phyloP scores from a whole-genome alignment of 2,888 invertebrate species.

The Biston stratarius region DNA sequence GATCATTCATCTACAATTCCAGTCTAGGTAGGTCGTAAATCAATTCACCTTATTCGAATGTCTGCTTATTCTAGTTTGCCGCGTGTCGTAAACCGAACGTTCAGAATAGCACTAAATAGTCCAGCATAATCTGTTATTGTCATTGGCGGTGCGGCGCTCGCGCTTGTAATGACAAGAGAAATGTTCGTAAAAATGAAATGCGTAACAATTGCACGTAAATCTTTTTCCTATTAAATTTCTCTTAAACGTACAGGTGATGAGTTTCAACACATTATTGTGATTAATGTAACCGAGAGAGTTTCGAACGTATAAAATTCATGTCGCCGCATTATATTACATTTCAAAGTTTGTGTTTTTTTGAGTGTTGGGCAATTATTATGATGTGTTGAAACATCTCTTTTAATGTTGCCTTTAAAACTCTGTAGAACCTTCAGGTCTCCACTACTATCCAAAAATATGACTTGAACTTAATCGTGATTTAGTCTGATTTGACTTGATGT shows the following conservation, averaged over 20 bases:
- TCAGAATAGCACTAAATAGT: constrained; percentile 37
- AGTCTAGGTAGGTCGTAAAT: constrained; percentile 28
- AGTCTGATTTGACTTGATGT: too few species aligned
- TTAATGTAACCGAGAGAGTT: not conserved
- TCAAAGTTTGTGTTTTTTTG: not conserved
- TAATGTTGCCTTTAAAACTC: not conserved
- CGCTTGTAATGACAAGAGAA: constrained; percentile 13
- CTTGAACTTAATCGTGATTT: too few species aligned
- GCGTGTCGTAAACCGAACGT: constrained; percentile 31
- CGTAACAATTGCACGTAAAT: not conserved
- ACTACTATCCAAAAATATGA: too few species aligned
- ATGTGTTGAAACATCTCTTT: not conserved
- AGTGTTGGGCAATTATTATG: not conserved
- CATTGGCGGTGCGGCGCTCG: constrained; percentile 22
- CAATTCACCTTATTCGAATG: constrained; percentile 38
- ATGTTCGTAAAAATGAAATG: constrained; percentile 1
- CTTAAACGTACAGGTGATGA: not conserved
- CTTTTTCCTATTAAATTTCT: not conserved
- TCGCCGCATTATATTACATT: too few species aligned
- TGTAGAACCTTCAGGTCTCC: too few species aligned
- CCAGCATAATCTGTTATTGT: constrained; percentile 26
- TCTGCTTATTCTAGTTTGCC: not conserved
- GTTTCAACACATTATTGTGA: not conserved
- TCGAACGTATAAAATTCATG: too few species aligned
- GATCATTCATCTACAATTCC: constrained; percentile 6